Percentiles rank a stretch among this genome's conserved stretches.
These are phyloP conservation scores for Caenorhabditis doughertyi DNA, from an alignment of 2,888 invertebrate species.

Conservation along the genomic window DNA sequence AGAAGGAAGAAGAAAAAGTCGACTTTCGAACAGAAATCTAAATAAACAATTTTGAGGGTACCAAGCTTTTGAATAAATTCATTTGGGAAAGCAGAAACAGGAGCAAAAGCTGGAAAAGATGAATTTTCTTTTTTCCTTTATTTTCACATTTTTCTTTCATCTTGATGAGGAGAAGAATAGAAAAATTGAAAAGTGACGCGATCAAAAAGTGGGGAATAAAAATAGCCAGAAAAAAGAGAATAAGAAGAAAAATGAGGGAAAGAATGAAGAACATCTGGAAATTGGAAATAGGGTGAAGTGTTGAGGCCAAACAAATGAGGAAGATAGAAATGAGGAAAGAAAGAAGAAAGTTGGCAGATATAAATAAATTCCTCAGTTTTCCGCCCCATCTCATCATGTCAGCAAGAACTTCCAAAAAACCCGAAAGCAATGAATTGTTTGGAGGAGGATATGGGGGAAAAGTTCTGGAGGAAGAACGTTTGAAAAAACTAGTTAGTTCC, in stretches of 20 bases:
- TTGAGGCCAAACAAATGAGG: background rate
- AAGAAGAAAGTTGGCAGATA: constrained; percentile 11
- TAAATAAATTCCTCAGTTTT: constrained; percentile 37
- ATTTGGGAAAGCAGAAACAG: constrained; percentile 29
- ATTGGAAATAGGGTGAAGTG: constrained; percentile 3
- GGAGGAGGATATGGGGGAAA: background rate
- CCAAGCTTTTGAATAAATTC: constrained; percentile 27
- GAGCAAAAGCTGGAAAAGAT: background rate
- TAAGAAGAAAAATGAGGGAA: constrained; percentile 23
- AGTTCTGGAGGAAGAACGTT: background rate
- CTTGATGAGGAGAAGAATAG: constrained; percentile 30
- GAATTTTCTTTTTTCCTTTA: background rate
- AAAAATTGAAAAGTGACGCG: constrained; percentile 28
- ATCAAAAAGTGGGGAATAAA: constrained; percentile 3
- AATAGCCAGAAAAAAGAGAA: background rate
- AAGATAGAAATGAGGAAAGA: background rate
- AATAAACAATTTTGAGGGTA: constrained; percentile 61
- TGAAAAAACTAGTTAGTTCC: background rate
- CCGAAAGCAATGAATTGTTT: background rate
- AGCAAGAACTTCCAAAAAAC: background rate
- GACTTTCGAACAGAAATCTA: constrained; percentile 40
- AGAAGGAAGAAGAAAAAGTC: background rate
- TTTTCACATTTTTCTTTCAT: constrained; percentile 10
- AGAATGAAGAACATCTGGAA: constrained; percentile 54
- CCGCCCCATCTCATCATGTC: background rate